Conservation (phyloP, 2,888 invertebrate species). For the Parnassius orleans region DNA sequence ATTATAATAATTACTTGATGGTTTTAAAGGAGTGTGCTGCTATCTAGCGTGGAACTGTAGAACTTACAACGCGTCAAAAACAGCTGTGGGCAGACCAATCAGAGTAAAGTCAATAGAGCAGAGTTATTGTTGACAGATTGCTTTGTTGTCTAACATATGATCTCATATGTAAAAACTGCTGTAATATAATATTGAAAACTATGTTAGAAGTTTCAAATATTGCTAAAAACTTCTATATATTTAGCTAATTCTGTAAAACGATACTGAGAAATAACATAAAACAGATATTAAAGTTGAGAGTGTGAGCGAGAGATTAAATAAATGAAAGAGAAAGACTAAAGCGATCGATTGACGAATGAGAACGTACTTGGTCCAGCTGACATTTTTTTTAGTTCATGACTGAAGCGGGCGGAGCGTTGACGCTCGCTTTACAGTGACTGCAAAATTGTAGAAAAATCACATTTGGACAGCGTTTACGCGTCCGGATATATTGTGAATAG, state of each 20-base stretch:
- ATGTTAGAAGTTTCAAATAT: background rate
- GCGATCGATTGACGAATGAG: slow-evolving; percentile 78
- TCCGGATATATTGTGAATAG: slow-evolving; percentile 67
- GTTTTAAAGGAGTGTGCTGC: slow-evolving; percentile 50
- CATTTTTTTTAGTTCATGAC: slow-evolving; percentile 65
- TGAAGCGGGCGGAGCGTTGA: slow-evolving; percentile 51
- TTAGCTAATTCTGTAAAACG: slow-evolving; percentile 5
- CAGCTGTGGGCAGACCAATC: slow-evolving; percentile 73
- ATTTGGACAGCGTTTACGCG: slow-evolving; percentile 71
- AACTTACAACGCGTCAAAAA: slow-evolving; percentile 60
- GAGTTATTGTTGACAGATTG: slow-evolving; percentile 64
- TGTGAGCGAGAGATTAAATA: slow-evolving; percentile 50
- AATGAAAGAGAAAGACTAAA: slow-evolving; percentile 47
- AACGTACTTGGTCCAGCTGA: slow-evolving; percentile 69
- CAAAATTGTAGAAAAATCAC: slow-evolving; percentile 48
- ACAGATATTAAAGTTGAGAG: slow-evolving; percentile 20
- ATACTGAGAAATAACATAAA: background rate
- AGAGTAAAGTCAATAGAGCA: slow-evolving; percentile 51
- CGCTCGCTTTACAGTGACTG: slow-evolving; percentile 55
- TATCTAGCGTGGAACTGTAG: slow-evolving; percentile 46
- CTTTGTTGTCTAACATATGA: slow-evolving; percentile 75
- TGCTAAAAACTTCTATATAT: slow-evolving; percentile 1
- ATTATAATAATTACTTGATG: slow-evolving; percentile 40
- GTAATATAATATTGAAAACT: slow-evolving; percentile 14
- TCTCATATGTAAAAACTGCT: slow-evolving; percentile 41